Base-by-base conservation (phyloP, 2,113 vertebrate species). In the Cardinalis cardinalis region DNA sequence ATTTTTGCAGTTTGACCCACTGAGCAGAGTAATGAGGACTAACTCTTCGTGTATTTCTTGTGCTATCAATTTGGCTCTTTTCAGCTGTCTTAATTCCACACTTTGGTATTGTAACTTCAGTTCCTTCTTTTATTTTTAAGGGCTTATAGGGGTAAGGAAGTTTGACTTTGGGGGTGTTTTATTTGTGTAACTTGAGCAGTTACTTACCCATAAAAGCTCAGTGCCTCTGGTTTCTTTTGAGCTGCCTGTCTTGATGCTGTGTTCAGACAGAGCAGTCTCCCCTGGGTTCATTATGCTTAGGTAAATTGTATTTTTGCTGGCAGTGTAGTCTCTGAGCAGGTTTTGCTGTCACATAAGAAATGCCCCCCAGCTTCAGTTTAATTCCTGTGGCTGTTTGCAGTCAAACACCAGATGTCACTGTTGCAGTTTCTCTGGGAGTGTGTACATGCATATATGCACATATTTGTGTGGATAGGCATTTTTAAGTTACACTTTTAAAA, bases 341-440 rank as follows among this genome's bases (percentile, higher is more conserved):
- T 63, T 36, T 75, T 60, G n/a, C 24, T 76, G 9, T 68, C 19
- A 1, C 7, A 3, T n/a, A 13, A 73, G 46, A 68, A 72, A 38
- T 73, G 31, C 2, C 13, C 7, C 31, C 9, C 9, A 15, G 49
- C 21, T 65, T 71, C 23, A 7, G 1, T 31, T 56, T 58, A 59
- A 53, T 51, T 46, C 48, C 13, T 17, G n/a, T 90, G 73, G 60
- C 29, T 84, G 38, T 55, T 73, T 60, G n/a, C 55, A 51, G 72
- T 93, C 80, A 25, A 84, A 92, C 97, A 75, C 96, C 96, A 97
- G 97, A 74, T 96, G 97, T 97, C 97, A 97, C 84, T 97, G 71
- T 97, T 97, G 95, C 43, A 41, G 66, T 71, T 95, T 53, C 20
- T 61, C 44, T 61, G 4, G 6, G 20, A 21, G 41, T 38, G 12